Evolutionary conservation across 1,140 invertebrate species (phyloP), one percentile per base, ranked within the genome.

Genomic region (Cherax destructor): DNA sequence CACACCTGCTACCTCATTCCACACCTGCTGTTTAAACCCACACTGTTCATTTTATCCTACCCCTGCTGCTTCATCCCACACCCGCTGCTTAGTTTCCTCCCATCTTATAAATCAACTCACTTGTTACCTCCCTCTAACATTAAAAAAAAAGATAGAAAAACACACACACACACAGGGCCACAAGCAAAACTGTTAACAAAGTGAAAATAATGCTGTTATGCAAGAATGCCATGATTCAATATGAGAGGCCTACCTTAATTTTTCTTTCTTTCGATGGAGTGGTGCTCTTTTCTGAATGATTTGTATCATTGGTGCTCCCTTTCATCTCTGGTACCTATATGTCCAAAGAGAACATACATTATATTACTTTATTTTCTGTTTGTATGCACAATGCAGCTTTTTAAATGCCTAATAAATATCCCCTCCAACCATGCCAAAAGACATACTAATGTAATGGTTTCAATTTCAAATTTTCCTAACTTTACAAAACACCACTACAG

Each of bases 201-300:
- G 30, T 41, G 30, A 41, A 41, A 41, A 41, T 41, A 41, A 41
- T 41, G 30, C 30, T 41, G 30, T 41, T 41, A 41, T 41, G 30
- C 30, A 41, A 41, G 30, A 41, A 41, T 41, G 30, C 30, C 30
- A 56, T 56, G 52, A 56, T 9, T 56, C 52, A 56, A 56, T 10
- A 56, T 9, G 9, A 10, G 52, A 10, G 9, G 52, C 52, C 52
- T 85, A 85, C 76, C 83, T 91, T 91, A 18, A 80, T 72, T 41
- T 91, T 91, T 52, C 77, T 91, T 52, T 91, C 83, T 85, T 85
- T 86, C 49, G 89, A 86, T 69, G 89, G 76, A 49, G 89, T 91
- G 61, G 3, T 72, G 52, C 77, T 77, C 18, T 79, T 85, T 78
- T 79, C 76, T 50, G 74, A 59, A 49, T 91, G 89, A 59, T 91